phyloP scores from a whole-genome alignment of 2,113 vertebrate genomes.

The Trematocara macrostoma region DNA sequence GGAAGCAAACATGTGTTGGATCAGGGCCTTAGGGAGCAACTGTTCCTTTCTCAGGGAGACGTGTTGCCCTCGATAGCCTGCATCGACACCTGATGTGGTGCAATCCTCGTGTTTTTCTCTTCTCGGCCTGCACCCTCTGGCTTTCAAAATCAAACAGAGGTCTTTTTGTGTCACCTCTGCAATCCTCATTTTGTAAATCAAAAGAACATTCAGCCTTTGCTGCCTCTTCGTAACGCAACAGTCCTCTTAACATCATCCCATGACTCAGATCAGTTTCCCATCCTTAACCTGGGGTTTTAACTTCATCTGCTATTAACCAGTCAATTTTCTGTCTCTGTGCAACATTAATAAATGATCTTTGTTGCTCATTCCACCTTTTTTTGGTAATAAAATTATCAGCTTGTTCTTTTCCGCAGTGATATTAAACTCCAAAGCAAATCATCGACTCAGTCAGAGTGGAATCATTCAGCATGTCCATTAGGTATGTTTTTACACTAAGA shows the following conservation, averaged over 20 bases:
- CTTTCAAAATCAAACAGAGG: slow-evolving; percentile 30
- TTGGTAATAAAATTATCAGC: not conserved
- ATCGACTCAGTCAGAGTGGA: not conserved
- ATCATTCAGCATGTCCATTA: slow-evolving; percentile 5
- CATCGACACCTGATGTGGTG: slow-evolving; percentile 37
- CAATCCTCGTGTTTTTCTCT: slow-evolving; percentile 54
- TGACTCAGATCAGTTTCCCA: slow-evolving; percentile 28
- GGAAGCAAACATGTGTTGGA: slow-evolving; percentile 11
- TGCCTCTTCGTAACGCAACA: not conserved
- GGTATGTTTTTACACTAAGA: slow-evolving; percentile 28
- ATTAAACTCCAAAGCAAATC: slow-evolving; percentile 3
- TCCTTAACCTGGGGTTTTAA: not conserved
- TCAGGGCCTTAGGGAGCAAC: slow-evolving; percentile 3
- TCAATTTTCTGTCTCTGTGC: not conserved
- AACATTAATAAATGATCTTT: not conserved
- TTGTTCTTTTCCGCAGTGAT: not conserved
- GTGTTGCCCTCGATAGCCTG: not conserved
- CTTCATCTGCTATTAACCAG: not conserved
- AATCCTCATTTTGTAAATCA: slow-evolving; percentile 17
- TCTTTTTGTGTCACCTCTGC: slow-evolving; percentile 48
- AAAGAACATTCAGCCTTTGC: slow-evolving; percentile 27
- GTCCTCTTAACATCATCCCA: not conserved
- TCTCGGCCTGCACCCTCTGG: slow-evolving; percentile 24
- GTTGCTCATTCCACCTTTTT: not conserved
- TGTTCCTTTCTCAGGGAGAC: slow-evolving; percentile 31